A percentile compares a stretch with the other conserved stretches of the same genome.
These are phyloP conservation scores for Apamea epomidion DNA, from an alignment of 2,888 invertebrate species.

Conservation along the genomic window DNA sequence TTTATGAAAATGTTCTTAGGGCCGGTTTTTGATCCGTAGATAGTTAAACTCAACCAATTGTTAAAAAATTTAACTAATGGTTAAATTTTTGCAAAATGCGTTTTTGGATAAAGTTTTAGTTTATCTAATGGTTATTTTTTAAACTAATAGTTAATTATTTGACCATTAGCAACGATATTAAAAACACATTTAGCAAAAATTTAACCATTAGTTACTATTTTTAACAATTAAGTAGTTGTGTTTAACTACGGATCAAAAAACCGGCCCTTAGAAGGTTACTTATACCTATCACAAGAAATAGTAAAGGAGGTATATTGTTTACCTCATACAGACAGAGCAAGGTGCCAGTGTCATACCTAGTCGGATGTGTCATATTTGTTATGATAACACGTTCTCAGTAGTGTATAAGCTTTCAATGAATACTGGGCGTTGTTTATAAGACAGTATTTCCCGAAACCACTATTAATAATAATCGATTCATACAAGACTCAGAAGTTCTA, in stretches of 20 bases:
- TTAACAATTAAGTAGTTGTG: too few species aligned
- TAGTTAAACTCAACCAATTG: too few species aligned
- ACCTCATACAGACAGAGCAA: neutral
- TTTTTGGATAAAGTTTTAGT: too few species aligned
- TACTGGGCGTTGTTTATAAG: constrained; percentile 54
- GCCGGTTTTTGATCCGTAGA: too few species aligned
- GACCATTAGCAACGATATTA: too few species aligned
- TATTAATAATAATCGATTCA: constrained; percentile 50
- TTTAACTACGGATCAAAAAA: too few species aligned
- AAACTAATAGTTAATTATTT: too few species aligned
- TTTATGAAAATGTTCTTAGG: neutral
- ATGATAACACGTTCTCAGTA: constrained; percentile 59
- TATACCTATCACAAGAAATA: neutral
- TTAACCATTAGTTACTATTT: too few species aligned
- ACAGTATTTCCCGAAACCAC: constrained; percentile 44
- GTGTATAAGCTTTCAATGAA: constrained; percentile 55
- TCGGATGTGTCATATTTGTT: constrained; percentile 59
- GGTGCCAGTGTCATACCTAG: constrained; percentile 31
- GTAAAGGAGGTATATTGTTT: constrained; percentile 6
- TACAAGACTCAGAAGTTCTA: constrained; percentile 2
- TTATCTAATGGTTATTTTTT: too few species aligned
- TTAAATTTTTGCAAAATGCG: too few species aligned
- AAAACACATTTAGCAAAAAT: too few species aligned
- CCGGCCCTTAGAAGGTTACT: neutral
- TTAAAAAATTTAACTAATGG: too few species aligned